phyloP scores from a whole-genome alignment of 2,888 invertebrate genomes.

The Volucella bombylans region DNA sequence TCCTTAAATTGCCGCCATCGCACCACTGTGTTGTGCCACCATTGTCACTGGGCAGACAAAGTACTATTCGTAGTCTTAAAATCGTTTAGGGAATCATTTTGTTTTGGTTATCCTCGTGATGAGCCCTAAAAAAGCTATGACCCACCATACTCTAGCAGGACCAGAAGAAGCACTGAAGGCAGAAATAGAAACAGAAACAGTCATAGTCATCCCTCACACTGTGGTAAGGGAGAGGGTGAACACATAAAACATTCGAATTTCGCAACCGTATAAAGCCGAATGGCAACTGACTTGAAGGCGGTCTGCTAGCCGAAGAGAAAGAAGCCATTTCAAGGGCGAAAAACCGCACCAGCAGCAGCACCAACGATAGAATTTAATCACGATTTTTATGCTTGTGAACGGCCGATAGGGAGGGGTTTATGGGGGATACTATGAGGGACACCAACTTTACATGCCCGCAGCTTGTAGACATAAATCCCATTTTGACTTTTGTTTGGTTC shows the following conservation, averaged over 20 bases:
- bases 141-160: conserved; percentile 31
- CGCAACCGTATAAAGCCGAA: conserved; percentile 68
- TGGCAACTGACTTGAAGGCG: conserved; percentile 67
- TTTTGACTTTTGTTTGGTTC: conserved; percentile 71
- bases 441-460: conserved; percentile 66
- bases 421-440: conserved; percentile 43
- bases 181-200: too few relatives aligned
- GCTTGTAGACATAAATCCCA: conserved; percentile 74
- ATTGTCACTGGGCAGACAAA: conserved; percentile 19
- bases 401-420: background rate
- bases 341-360: conserved; percentile 12
- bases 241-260: conserved; percentile 36
- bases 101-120: conserved; percentile 71
- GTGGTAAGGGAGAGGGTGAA: too few relatives aligned
- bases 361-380: conserved; percentile 72
- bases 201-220: too few relatives aligned
- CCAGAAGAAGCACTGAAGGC: background rate
- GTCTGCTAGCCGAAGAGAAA: conserved; percentile 5
- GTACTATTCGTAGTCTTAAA: conserved; percentile 15
- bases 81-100: conserved; percentile 61
- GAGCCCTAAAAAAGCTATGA: conserved; percentile 67
- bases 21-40: conserved; percentile 10
- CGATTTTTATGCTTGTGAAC: conserved; percentile 64
- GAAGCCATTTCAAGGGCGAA: conserved; percentile 65
- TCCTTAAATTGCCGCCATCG: conserved; percentile 55